phyloP scores from a whole-genome alignment of 2,888 invertebrate genomes.

The Sylvicola cinctus region DNA sequence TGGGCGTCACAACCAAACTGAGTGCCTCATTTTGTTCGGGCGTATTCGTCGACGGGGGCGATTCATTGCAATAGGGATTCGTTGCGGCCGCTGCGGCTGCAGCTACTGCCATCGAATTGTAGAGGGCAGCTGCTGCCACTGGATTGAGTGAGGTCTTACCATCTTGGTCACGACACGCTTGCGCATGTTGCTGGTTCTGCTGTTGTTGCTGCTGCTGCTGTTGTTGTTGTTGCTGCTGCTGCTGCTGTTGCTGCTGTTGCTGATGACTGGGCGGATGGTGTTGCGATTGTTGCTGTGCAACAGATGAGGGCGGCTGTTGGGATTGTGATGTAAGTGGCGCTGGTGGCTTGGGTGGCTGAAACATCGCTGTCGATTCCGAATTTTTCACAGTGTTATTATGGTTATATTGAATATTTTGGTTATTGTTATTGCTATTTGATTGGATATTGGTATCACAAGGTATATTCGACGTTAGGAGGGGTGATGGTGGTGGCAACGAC shows the following conservation, averaged over 20 bases:
- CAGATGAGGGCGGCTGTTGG: no score
- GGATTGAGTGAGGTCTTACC: conserved; percentile 22
- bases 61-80: conserved; percentile 37
- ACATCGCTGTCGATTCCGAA: conserved; percentile 51
- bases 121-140: conserved; percentile 36
- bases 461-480: conserved; percentile 26
- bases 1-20: conserved; percentile 83
- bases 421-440: conserved; percentile 9
- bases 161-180: no score
- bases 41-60: conserved; percentile 35
- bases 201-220: no score
- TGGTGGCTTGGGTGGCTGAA: conserved; percentile 68
- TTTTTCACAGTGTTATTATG: conserved; percentile 40
- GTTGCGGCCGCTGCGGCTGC: conserved; percentile 25
- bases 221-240: no score
- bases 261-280: no score
- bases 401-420: conserved; percentile 26
- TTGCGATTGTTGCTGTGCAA: no score
- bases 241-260: no score
- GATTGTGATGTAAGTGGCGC: no score
- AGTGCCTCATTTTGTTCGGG: conserved; percentile 87
- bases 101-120: conserved; percentile 39
- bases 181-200: conserved; percentile 6
- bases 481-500: not conserved
- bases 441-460: conserved; percentile 10